Percentiles rank a stretch among this genome's conserved stretches.
These are phyloP conservation scores for Cheilosia grossa DNA, from an alignment of 2,888 invertebrate species.

Conservation along the genomic window DNA sequence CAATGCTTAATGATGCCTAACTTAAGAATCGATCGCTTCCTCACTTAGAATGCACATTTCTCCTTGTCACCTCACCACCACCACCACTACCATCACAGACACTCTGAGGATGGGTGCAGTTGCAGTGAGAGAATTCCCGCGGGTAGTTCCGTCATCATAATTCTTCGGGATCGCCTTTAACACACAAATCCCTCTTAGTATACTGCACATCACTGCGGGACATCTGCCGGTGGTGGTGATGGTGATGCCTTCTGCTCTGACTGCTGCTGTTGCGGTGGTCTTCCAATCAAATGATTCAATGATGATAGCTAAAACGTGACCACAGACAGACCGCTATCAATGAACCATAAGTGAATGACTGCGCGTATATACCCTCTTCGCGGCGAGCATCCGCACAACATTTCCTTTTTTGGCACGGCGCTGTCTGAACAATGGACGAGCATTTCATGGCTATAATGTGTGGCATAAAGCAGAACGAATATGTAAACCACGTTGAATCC, in stretches of 20 bases:
- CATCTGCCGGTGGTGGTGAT: conserved; percentile 44
- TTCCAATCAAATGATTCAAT: conserved; percentile 66
- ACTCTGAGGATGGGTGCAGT: conserved; percentile 33
- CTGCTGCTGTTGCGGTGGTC: conserved; percentile 48
- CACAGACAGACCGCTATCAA: conserved; percentile 60
- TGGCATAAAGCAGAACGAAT: conserved; percentile 60
- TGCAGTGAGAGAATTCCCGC: conserved; percentile 46
- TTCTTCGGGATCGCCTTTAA: conserved; percentile 45
- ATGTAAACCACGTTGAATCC: conserved; percentile 44
- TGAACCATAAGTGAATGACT: conserved; percentile 68
- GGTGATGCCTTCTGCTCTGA: background rate
- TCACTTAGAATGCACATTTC: conserved; percentile 18
- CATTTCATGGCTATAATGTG: background rate
- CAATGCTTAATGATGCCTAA: conserved; percentile 57
- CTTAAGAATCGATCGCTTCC: conserved; percentile 45
- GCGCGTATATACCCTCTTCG: background rate
- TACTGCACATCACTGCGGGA: conserved; percentile 27
- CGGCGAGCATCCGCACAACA: conserved; percentile 13
- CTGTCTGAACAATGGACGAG: conserved; percentile 12
- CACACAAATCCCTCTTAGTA: conserved; percentile 39
- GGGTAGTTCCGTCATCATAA: conserved; percentile 64
- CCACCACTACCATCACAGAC: conserved; percentile 12
- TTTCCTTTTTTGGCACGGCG: conserved; percentile 49
- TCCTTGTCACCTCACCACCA: conserved; percentile 24
- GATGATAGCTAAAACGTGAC: conserved; percentile 70